These are phyloP conservation scores for Arbacia lixula DNA, from an alignment of 53 echinoderm and acorn worm species.

Conservation along the genomic window DNA sequence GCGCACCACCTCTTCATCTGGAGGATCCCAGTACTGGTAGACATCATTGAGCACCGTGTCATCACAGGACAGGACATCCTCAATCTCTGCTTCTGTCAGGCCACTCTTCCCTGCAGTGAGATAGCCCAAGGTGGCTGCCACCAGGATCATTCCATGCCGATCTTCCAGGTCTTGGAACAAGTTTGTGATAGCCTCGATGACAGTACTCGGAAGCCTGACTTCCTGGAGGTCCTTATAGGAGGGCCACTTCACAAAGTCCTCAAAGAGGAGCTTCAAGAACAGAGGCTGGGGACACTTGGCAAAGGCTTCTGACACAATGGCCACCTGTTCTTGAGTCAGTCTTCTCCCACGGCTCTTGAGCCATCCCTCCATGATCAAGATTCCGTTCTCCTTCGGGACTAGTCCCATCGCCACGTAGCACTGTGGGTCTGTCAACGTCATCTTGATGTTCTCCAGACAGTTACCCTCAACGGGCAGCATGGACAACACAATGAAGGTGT, in stretches of 20 bases:
- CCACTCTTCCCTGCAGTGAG: slow-evolving; percentile 84
- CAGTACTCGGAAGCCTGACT: slow-evolving; percentile 57
- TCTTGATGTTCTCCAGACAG: slow-evolving; percentile 70
- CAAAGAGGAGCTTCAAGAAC: slow-evolving; percentile 86
- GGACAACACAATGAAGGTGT: slow-evolving; percentile 71
- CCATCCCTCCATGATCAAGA: slow-evolving; percentile 80
- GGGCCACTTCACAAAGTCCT: slow-evolving; percentile 74
- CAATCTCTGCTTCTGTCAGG: slow-evolving; percentile 78
- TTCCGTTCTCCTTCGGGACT: slow-evolving; percentile 64
- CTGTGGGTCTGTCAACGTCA: slow-evolving; percentile 55
- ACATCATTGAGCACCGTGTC: slow-evolving; percentile 86
- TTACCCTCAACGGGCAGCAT: slow-evolving; percentile 75
- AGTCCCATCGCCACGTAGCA: slow-evolving; percentile 80
- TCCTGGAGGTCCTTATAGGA: slow-evolving; percentile 65
- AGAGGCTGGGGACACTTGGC: slow-evolving; percentile 81
- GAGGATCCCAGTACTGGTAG: slow-evolving; percentile 97
- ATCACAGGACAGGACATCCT: slow-evolving; percentile 90
- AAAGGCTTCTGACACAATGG: slow-evolving; percentile 60
- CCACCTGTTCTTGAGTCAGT: slow-evolving; percentile 68
- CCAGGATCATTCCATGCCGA: slow-evolving; percentile 73
- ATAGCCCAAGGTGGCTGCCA: slow-evolving; percentile 79
- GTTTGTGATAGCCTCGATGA: slow-evolving; percentile 69
- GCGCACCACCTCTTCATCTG: slow-evolving; percentile 73
- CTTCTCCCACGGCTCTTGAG: slow-evolving; percentile 52
- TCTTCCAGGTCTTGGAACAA: slow-evolving; percentile 82